Conservation (phyloP, 2,888 invertebrate species). For the Habrosyne pyritoides region DNA sequence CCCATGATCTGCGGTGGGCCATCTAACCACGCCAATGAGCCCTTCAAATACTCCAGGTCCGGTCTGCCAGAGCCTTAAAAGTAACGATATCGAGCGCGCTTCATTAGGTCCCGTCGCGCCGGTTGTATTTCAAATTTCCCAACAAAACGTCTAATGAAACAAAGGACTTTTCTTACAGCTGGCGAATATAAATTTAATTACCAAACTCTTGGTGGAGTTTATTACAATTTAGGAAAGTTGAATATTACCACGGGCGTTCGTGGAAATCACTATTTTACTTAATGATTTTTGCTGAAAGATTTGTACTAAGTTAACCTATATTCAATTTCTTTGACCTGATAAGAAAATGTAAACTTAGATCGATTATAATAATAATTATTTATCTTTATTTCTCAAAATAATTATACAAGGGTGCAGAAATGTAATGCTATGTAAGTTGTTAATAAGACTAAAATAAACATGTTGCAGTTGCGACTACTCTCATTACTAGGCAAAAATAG, state of each 20-base stretch:
- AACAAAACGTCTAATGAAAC: conserved; percentile 60
- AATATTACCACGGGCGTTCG: neutral
- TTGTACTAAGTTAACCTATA: too few species aligned
- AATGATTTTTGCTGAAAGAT: neutral
- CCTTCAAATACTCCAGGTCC: neutral
- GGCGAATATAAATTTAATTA: conserved; percentile 60
- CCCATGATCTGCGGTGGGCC: too few species aligned
- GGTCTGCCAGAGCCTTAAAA: neutral
- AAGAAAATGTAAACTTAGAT: neutral
- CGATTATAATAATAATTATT: too few species aligned
- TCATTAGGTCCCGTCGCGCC: conserved; percentile 25
- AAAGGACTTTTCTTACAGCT: conserved; percentile 50
- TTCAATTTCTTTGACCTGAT: too few species aligned
- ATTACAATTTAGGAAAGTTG: conserved; percentile 43
- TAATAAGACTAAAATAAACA: too few species aligned
- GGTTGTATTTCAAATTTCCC: conserved; percentile 35
- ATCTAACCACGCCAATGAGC: too few species aligned
- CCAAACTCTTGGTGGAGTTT: conserved; percentile 50
- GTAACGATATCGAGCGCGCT: conserved; percentile 17
- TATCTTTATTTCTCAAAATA: too few species aligned
- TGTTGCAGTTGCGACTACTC: too few species aligned
- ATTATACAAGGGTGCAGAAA: too few species aligned
- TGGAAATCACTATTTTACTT: neutral
- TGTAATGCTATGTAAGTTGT: too few species aligned
- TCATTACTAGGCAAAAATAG: too few species aligned